phyloP scores from a whole-genome alignment of 64 coral and sea anemone genomes.

The Montipora cactus region DNA sequence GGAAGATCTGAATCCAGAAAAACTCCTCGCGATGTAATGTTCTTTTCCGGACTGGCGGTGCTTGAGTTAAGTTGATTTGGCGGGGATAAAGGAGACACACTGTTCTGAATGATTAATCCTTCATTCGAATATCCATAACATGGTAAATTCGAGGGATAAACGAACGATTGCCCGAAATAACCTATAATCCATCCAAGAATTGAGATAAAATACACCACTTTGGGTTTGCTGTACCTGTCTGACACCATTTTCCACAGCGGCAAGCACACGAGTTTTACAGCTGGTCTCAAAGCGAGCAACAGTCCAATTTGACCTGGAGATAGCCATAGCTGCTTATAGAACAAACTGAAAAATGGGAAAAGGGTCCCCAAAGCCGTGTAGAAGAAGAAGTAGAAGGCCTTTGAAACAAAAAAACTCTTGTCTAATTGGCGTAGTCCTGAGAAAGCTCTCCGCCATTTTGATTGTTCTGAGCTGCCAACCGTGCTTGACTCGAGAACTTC shows the following conservation, averaged over 20 bases:
- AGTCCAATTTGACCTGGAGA: slow-evolving; percentile 86
- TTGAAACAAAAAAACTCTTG: slow-evolving; percentile 78
- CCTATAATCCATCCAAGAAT: slow-evolving; percentile 94
- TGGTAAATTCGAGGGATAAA: slow-evolving; percentile 56
- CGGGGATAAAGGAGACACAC: background rate
- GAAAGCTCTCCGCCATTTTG: slow-evolving; percentile 32
- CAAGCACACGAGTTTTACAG: slow-evolving; percentile 89
- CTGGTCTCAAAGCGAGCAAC: slow-evolving; percentile 83
- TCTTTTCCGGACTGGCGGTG: background rate
- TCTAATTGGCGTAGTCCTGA: slow-evolving; percentile 61
- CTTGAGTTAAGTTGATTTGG: background rate
- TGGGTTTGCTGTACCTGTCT: slow-evolving; percentile 82
- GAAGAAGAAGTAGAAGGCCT: slow-evolving; percentile 92
- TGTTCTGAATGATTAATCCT: background rate
- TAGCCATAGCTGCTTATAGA: slow-evolving; percentile 95
- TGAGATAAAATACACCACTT: slow-evolving; percentile 92
- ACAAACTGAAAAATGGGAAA: slow-evolving; percentile 91
- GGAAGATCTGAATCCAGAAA: background rate
- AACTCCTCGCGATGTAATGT: slow-evolving; percentile 1
- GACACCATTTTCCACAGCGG: slow-evolving; percentile 95
- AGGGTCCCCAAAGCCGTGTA: slow-evolving; percentile 85
- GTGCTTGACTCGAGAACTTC: slow-evolving; percentile 21
- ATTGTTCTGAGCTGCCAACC: slow-evolving; percentile 29
- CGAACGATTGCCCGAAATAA: slow-evolving; percentile 88
- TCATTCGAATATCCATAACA: slow-evolving; percentile 53